Evolutionary conservation across 1,140 invertebrate genomes (phyloP), one percentile per base, ranked within the genome.

Genomic region (Plectus sambesii): DNA sequence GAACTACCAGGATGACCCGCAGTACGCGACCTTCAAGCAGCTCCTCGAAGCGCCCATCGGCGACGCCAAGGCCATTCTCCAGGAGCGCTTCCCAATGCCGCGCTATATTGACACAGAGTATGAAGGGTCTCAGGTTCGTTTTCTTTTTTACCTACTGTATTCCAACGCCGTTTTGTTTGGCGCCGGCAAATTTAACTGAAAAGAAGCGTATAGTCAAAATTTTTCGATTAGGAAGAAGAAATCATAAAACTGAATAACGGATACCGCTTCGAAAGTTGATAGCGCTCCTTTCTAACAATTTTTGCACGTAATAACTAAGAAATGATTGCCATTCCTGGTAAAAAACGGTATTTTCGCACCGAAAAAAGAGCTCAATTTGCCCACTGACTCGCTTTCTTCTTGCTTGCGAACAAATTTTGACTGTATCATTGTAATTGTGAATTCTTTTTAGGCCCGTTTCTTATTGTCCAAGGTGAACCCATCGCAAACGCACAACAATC

Each of bases 391-490:
- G 12, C 12, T 33, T 33, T 33, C 17, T 12, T 12, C 17, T n/a
- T n/a, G n/a, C n/a, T n/a, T n/a, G n/a, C n/a, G n/a, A 12, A 17
- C n/a, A n/a, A n/a, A n/a, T n/a, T n/a, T n/a, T n/a, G n/a, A n/a
- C n/a, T n/a, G n/a, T n/a, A n/a, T n/a, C 30, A 33, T 33, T 33
- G 12, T 33, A 33, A 33, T 33, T n/a, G n/a, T n/a, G n/a, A n/a
- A n/a, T n/a, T n/a, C n/a, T n/a, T 33, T 71, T 1, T 85, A 97
- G 80, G 90, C 93, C 38, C 80, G 94, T 60, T 99, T 99, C 75
- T 77, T 99, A 45, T 72, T 99, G 17, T 94, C 87, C 3, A 98
- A 98, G 80, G 94, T 99, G 8, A 99, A 99, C 75, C 94, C 94
- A 22, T 97, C 92, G 57, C 84, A 93, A 69, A 99, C 94, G n/a